Percentiles rank a stretch among this genome's conserved stretches.
These are phyloP conservation scores for Arothron firmamentum DNA, from an alignment of 2,113 vertebrate species.

Conservation along the genomic window DNA sequence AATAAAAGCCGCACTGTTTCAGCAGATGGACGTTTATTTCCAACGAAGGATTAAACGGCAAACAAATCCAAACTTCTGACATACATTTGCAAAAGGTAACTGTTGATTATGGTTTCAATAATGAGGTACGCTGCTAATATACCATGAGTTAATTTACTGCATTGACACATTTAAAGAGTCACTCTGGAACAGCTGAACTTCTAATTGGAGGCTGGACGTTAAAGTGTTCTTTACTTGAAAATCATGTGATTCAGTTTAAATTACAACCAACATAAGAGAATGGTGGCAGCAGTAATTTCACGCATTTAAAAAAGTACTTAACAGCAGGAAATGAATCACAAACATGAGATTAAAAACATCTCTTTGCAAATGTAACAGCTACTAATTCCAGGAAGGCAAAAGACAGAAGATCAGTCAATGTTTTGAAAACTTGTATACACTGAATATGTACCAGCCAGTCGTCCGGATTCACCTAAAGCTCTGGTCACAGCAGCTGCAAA, in stretches of 20 bases:
- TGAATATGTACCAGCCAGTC: not conserved
- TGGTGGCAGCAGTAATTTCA: not conserved
- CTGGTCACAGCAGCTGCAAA: constrained; percentile 5
- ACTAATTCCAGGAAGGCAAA: no score
- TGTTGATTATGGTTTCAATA: constrained; percentile 21
- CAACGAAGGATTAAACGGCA: constrained; percentile 46
- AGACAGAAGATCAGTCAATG: no score
- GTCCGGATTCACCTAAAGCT: not conserved
- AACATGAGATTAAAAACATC: constrained; percentile 2
- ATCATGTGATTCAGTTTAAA: not conserved
- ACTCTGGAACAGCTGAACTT: not conserved
- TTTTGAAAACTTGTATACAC: no score
- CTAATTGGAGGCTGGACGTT: not conserved
- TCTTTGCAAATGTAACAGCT: no score
- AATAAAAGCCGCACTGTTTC: constrained; percentile 9
- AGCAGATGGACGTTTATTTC: constrained; percentile 51
- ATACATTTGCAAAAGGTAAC: constrained; percentile 41
- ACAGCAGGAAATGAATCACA: not conserved
- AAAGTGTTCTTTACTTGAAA: not conserved
- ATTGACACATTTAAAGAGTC: constrained; percentile 25
- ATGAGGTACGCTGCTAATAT: constrained; percentile 19
- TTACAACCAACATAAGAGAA: not conserved
- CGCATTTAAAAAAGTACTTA: not conserved
- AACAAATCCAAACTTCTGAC: constrained; percentile 32
- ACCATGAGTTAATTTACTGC: constrained; percentile 29